phyloP scores from a whole-genome alignment of 23 tunicate species.

The Diplosoma virens region DNA sequence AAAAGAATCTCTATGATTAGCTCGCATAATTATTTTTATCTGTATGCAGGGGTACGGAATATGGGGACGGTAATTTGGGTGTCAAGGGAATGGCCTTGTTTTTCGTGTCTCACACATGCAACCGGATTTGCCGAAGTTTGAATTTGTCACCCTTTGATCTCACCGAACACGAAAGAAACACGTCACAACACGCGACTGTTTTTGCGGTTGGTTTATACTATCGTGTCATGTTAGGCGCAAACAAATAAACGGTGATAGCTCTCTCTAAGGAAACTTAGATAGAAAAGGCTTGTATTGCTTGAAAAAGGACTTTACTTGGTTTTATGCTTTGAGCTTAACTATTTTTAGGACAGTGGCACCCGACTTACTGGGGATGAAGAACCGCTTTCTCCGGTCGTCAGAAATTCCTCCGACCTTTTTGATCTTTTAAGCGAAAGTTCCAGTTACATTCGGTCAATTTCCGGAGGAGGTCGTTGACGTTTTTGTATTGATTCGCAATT shows the following conservation, averaged over 20 bases:
- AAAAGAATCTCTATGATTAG: too few species aligned
- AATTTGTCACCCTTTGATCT: conserved; percentile 87
- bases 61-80: conserved; percentile 98
- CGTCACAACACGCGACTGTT: conserved; percentile 35
- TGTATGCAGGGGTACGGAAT: conserved; percentile 89
- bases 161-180: conserved; percentile 44
- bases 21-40: not conserved
- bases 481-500: not conserved
- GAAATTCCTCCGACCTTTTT: conserved; percentile 66
- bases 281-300: too few species aligned
- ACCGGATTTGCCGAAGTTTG: conserved; percentile 76
- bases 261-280: too few species aligned
- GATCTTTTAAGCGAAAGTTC: conserved; percentile 56
- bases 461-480: conserved; percentile 51
- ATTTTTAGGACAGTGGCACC: conserved; percentile 75
- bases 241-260: too few species aligned
- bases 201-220: conserved; percentile 61
- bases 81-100: conserved; percentile 91
- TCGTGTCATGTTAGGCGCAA: too few species aligned
- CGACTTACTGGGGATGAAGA: conserved; percentile 85
- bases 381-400: conserved; percentile 76
- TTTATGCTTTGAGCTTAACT: too few species aligned
- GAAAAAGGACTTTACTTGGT: too few species aligned
- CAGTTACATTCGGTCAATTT: conserved; percentile 62
- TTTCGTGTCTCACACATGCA: conserved; percentile 91